These are phyloP conservation scores for Platysternon megacephalum DNA, from an alignment of 2,113 vertebrate genomes.

Conservation along the genomic window DNA sequence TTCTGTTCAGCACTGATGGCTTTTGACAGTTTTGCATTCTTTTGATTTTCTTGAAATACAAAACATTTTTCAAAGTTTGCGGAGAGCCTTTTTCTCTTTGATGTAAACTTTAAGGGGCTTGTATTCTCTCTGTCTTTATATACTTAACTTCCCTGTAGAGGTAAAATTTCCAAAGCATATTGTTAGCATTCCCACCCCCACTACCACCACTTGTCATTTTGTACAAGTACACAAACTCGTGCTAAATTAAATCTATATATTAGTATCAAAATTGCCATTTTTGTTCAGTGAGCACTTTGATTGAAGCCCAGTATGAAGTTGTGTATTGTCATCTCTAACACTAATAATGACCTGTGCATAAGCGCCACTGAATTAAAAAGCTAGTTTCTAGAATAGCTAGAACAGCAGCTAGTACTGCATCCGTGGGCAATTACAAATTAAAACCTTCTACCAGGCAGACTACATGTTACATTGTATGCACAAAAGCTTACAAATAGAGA, in stretches of 20 bases:
- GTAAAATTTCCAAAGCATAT: not conserved
- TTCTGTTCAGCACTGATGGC: not conserved
- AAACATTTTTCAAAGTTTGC: not conserved
- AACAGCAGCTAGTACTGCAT: not conserved
- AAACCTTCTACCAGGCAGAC: not conserved
- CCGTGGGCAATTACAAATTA: not conserved
- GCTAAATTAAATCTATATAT: not conserved
- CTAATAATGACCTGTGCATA: not conserved
- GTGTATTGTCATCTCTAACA: not conserved
- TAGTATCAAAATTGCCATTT: not conserved
- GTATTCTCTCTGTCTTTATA: not conserved
- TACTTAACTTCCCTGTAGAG: not conserved
- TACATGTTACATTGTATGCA: not conserved
- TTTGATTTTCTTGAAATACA: not conserved
- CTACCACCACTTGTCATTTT: not conserved
- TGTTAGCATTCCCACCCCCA: not conserved
- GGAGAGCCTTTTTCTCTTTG: not conserved
- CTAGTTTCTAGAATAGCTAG: not conserved
- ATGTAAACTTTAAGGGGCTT: not conserved
- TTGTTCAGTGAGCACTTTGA: not conserved
- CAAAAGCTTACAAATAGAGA: not conserved
- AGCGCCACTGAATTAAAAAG: not conserved
- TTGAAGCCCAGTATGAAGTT: not conserved
- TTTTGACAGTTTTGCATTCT: not conserved
- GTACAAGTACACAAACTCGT: not conserved